A percentile compares a stretch with the other conserved stretches of the same genome.
Conservation (phyloP, 2,888 invertebrate genomes). For the Pyrrhosoma nymphula region DNA sequence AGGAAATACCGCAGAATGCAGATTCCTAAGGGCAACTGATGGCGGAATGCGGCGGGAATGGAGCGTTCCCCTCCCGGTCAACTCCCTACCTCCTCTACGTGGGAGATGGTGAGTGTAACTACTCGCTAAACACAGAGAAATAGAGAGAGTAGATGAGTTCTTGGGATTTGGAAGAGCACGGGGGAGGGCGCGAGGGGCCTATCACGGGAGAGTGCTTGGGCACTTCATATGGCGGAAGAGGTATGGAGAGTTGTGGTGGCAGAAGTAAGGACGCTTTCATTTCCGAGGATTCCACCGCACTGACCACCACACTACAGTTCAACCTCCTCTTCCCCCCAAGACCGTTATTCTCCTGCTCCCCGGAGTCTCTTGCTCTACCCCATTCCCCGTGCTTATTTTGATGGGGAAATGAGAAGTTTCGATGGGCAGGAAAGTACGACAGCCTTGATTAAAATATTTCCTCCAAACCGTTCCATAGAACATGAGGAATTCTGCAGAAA, state of each 20-base stretch:
- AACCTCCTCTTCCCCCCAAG: no score
- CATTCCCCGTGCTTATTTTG: no score
- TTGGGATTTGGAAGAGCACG: neutral
- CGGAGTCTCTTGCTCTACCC: no score
- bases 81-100: no score
- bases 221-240: neutral
- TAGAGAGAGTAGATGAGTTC: no score
- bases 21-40: conserved; percentile 7
- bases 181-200: neutral
- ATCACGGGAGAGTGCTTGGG: neutral
- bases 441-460: no score
- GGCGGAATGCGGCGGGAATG: neutral
- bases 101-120: neutral
- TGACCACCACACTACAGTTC: neutral
- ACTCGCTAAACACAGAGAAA: neutral
- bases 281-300: neutral
- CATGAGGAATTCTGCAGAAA: no score
- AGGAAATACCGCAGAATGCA: conserved; percentile 6
- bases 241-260: neutral
- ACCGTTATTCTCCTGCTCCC: no score
- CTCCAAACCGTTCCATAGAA: no score
- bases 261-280: neutral
- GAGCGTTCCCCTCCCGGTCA: neutral
- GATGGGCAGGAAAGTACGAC: no score
- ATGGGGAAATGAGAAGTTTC: no score